Base-by-base conservation (phyloP, 2,113 vertebrate genomes). In the Tenrec ecaudatus region DNA sequence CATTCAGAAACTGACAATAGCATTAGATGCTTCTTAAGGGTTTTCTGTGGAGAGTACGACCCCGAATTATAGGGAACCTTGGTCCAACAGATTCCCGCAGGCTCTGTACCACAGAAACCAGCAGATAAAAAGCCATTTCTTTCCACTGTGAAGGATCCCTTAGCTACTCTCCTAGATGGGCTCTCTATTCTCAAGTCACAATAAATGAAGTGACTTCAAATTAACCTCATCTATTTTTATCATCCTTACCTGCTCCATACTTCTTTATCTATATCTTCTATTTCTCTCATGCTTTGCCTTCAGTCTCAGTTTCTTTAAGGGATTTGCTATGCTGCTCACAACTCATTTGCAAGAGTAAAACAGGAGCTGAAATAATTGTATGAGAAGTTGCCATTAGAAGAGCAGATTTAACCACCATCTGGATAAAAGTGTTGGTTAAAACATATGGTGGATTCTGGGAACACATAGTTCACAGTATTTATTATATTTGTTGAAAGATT, bases 161-260 rank as follows among this genome's bases (percentile, higher is more conserved):
- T 82, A 64, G 7, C 71, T 69, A 82, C 2, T 17, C 90, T 15
- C 92, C 43, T 90, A 83, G 31, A 68, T 40, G 66, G 16, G 27
- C 2, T 69, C 11, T 87, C 29, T 83, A 68, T 58, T 62, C 23
- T 83, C 25, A 88, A 88, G 29, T 47, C 36, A 80, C 9, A 68
- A 68, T 68, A 92, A 89, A 33, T 53, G 22, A 95, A 80, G n/a
- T 66, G 58, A 76, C 17, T 76, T 92, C 20, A 88, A 75, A 15
- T 86, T 92, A n/a, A 77, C 27, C 23, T 60, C 78, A 60, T 8
- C 19, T 33, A 58, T 80, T 64, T 43, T 81, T 84, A 31, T 27
- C 33, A 84, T 40, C 40, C 40, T 40, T 40, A 40, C 40, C 40
- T 40, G 40, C 40, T 40, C 40, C 40, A 40, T 40, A 40, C 40